A percentile compares a stretch with the other conserved stretches of the same genome.
These are phyloP conservation scores for Saccostrea cuccullata DNA, from an alignment of 1,140 invertebrate genomes.

Conservation along the genomic window DNA sequence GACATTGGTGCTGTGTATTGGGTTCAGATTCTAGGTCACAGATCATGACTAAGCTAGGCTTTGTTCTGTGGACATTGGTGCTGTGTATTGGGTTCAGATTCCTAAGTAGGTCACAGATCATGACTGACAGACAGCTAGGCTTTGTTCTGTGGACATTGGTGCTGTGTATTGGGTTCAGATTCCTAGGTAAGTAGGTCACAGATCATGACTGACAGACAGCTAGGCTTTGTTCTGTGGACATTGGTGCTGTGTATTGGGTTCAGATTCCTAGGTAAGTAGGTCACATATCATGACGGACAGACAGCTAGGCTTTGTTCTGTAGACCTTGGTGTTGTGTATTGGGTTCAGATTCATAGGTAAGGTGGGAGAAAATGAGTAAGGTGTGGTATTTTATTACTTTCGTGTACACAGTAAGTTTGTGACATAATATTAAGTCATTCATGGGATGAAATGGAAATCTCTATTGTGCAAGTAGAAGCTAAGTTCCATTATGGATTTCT, in stretches of 20 bases:
- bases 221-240: constrained; percentile 95
- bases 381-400: too few relatives aligned
- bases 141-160: constrained; percentile 95
- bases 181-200: constrained; percentile 94
- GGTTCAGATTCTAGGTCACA: too few relatives aligned
- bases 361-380: too few relatives aligned
- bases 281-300: constrained; percentile 80
- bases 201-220: constrained; percentile 94
- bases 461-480: too few relatives aligned
- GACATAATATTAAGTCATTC: too few relatives aligned
- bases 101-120: constrained; percentile 91
- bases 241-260: constrained; percentile 95
- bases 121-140: constrained; percentile 95
- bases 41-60: too few relatives aligned
- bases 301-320: constrained; percentile 89
- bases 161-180: constrained; percentile 95
- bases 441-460: too few relatives aligned
- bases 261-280: constrained; percentile 87
- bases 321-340: constrained; percentile 95
- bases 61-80: too few relatives aligned
- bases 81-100: too few relatives aligned
- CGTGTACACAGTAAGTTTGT: too few relatives aligned
- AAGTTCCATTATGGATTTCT: too few relatives aligned
- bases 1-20: too few relatives aligned
- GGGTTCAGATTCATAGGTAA: constrained; percentile 90